phyloP scores from a whole-genome alignment of 2,797 vertebrate species.

The Tapera naevia region DNA sequence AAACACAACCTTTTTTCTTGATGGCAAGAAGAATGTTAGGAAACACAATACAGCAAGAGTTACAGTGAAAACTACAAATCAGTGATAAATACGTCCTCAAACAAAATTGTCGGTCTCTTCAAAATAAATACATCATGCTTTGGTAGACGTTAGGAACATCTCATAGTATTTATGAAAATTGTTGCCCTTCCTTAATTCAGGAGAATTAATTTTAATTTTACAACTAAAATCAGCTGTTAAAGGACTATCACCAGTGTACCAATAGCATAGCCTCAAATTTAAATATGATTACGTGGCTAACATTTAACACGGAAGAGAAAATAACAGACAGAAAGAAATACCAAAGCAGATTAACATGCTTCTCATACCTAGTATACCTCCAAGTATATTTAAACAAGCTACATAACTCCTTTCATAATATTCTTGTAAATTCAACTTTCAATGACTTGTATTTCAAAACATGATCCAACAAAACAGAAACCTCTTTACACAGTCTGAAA shows the following conservation, averaged over 20 bases:
- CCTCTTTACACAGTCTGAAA: neutral
- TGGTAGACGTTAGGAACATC: neutral
- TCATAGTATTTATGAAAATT: neutral
- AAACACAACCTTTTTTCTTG: constrained; percentile 50
- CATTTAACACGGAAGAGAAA: neutral
- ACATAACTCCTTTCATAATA: neutral
- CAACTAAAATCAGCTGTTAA: neutral
- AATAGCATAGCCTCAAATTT: neutral
- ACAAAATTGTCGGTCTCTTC: neutral
- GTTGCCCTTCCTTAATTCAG: neutral
- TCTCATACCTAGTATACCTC: neutral
- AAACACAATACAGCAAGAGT: constrained; percentile 13
- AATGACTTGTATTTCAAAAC: constrained; percentile 10
- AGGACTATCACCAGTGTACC: neutral
- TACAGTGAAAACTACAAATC: neutral
- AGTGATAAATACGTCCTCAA: neutral
- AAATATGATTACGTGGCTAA: neutral
- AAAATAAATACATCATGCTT: neutral
- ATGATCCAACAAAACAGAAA: neutral
- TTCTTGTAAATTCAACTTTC: neutral
- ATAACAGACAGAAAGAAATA: neutral
- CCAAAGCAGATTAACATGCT: neutral
- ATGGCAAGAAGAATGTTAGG: constrained; percentile 31
- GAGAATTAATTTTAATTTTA: neutral
- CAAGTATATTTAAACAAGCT: neutral